Base-by-base conservation (phyloP, 1,140 invertebrate species). In the Euwallacea fornicatus region DNA sequence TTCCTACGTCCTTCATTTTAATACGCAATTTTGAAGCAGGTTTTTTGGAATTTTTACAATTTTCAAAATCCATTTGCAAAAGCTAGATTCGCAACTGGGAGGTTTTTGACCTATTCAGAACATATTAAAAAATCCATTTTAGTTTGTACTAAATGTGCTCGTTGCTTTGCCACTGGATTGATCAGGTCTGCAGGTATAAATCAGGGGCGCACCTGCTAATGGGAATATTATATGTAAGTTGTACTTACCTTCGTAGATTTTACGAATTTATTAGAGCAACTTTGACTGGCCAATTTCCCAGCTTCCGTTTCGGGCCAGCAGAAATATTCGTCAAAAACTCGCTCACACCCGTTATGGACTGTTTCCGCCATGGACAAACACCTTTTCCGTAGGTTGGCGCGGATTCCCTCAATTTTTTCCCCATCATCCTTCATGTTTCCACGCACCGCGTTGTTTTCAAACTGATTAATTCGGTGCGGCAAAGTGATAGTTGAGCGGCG, bases 291-390 rank as follows among this genome's bases (percentile, higher is more conserved):
- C 56, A 82, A 66, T 16, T 78, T 76, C 1, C 82, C 82, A 21
- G 85, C 80, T 47, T 80, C 76, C 0, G 85, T 85, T 11, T 81
- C 80, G 7, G 81, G 82, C 86, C 86, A 88, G 72, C 86, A 88
- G 7, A 86, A 68, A 69, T 86, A 83, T 0, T 81, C 81, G 72
- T 88, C 86, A 83, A 86, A 88, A 11, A 82, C 78, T 66, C 64
- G 64, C 53, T 55, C 44, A 56, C 79, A 81, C 7, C 55, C 44
- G 11, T 55, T 44, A 7, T 41, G 6, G 16, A 9, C 8, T 50
- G 2, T 10, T 13, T 50, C 46, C 9, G 13, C 46, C 46, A 50
- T 13, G 9, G 9, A 10, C 9, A 50, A 50, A 50, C 46, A 54
- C 50, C 15, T 7, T 65, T 54, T 21, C 21, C 15, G 16, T n/a